Evolutionary conservation across 2,888 invertebrate species (phyloP).

Genomic region (Lasioglossum lativentre): DNA sequence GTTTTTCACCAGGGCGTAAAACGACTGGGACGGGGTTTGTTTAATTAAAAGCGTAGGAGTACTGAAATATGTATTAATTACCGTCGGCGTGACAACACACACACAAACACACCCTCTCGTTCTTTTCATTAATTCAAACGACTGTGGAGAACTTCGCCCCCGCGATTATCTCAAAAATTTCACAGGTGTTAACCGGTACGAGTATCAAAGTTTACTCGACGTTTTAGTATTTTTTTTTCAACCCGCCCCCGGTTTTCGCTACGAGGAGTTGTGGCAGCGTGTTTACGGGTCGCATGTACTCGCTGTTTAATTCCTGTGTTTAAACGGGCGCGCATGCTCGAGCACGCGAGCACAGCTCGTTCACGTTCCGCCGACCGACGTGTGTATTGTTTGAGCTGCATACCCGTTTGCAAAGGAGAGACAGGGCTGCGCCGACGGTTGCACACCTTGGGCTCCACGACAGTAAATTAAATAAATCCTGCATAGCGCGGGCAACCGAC

Average conservation of each 20-base stretch:
- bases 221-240: neutral
- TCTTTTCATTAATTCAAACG: neutral
- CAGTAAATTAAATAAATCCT: constrained; percentile 47
- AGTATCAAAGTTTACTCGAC: neutral
- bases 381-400: constrained; percentile 22
- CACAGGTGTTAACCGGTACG: constrained; percentile 13
- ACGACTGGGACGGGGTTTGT: neutral
- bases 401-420: constrained; percentile 30
- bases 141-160: neutral
- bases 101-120: neutral
- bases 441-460: constrained; percentile 11
- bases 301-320: constrained; percentile 26
- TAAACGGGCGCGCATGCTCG: constrained; percentile 30
- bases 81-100: neutral
- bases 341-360: neutral
- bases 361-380: neutral
- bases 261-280: neutral
- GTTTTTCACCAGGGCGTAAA: neutral
- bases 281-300: constrained; percentile 1
- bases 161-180: constrained; percentile 3
- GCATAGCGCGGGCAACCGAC: neutral
- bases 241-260: neutral
- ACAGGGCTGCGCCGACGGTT: neutral
- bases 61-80: constrained; percentile 2
- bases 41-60: constrained; percentile 10